Evolutionary conservation across 2,888 invertebrate species (phyloP), one percentile per base, ranked within the genome.

Genomic region (Pomacea canaliculata): DNA sequence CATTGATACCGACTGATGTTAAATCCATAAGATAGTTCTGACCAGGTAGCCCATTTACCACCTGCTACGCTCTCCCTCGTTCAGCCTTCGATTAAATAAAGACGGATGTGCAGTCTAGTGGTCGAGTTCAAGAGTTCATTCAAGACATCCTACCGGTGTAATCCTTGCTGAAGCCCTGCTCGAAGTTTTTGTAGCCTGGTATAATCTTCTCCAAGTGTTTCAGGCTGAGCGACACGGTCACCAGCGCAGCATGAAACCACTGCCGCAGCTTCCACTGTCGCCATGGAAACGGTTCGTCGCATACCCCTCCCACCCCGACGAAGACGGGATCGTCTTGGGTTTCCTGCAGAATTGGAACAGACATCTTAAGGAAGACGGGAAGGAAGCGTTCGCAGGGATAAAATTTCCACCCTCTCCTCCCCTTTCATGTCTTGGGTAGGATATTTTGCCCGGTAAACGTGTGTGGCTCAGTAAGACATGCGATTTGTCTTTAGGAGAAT

Each of bases 101-200:
- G 16, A 56, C 51, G 16, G 51, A 56, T 56, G 51, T 56, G 16
- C 16, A 10, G 51, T 56, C 51, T 56, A 16, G 12, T 13, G 51
- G 51, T 56, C 16, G 16, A 8, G 51, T 10, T 56, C 51, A 56
- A 56, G 51, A 56, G 51, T 56, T 56, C 51, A 56, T 16, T 16
- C 12, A 56, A 56, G 51, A 56, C 51, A 8, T 16, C 80, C 96
- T 94, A 80, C 98, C 99, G 19, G 97, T 96, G 89, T 99, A 99
- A 84, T 96, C 95, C 19, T 86, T 87, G 62, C 94, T 81, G 89
- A 99, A 98, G 86, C 94, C 94, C 92, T 99, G 99, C 90, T 98
- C 97, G 88, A 84, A 84, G 72, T 83, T 83, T 59, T 83, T 81
- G 80, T 85, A 87, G 7, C 87, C 88, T 3, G 89, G 88, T 27